phyloP scores from a whole-genome alignment of 1,140 invertebrate genomes.

The Popillia japonica region DNA sequence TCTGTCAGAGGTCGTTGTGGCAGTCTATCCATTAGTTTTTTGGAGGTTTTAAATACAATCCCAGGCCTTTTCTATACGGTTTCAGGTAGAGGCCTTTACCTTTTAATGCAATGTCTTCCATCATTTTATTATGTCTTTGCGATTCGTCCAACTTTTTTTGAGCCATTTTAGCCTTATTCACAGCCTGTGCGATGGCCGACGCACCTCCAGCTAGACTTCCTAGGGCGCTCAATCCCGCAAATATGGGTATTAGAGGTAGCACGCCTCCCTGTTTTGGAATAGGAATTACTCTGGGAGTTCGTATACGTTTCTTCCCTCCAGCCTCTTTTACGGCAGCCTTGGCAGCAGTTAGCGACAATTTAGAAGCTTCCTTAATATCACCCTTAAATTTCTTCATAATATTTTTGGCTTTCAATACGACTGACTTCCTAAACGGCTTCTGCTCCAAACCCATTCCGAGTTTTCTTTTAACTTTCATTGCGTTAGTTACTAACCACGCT shows the following conservation, averaged over 20 bases:
- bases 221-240: conserved; percentile 56
- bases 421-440: neutral
- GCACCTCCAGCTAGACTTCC: conserved; percentile 53
- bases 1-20: conserved; percentile 49
- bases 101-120: conserved; percentile 44
- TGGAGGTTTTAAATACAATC: conserved; percentile 45
- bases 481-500: conserved; percentile 52
- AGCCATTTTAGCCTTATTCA: conserved; percentile 39
- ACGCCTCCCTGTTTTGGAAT: conserved; percentile 56
- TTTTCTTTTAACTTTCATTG: conserved; percentile 57
- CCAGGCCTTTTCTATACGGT: conserved; percentile 38
- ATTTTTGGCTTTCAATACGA: neutral
- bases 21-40: conserved; percentile 49
- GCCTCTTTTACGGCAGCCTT: conserved; percentile 38
- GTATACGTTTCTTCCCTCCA: conserved; percentile 42
- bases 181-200: conserved; percentile 50
- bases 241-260: conserved; percentile 56
- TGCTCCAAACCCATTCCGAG: conserved; percentile 49
- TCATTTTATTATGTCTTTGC: conserved; percentile 53
- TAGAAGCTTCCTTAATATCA: neutral
- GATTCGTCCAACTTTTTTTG: conserved; percentile 48
- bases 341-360: conserved; percentile 22
- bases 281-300: conserved; percentile 52
- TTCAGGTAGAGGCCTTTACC: conserved; percentile 36
- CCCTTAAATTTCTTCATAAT: neutral